Evolutionary conservation across 2,113 vertebrate genomes (phyloP).

Genomic region (Origma solitaria): DNA sequence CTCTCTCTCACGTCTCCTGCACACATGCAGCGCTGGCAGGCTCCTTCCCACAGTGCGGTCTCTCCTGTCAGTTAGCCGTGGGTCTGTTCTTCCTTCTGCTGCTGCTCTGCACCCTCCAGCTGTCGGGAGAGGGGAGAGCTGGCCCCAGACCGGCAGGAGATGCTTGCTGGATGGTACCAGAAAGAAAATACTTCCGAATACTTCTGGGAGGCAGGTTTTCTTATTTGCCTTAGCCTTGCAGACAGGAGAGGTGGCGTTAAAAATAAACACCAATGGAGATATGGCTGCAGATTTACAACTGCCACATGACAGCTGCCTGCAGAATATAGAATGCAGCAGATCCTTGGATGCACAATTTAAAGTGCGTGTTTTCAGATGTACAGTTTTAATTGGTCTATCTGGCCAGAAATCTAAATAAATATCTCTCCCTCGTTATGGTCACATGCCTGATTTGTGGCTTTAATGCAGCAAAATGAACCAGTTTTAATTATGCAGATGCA

Average conservation of each 20-base stretch:
- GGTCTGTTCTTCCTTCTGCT: not conserved
- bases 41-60: fast-evolving
- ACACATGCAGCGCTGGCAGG: fast-evolving
- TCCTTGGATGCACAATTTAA: not conserved
- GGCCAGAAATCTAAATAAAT: not conserved
- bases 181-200: not conserved
- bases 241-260: not conserved
- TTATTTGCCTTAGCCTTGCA: not conserved
- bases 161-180: not conserved
- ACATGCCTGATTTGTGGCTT: not conserved
- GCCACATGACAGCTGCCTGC: not conserved
- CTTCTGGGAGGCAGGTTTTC: not conserved
- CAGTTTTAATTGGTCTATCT: not conserved
- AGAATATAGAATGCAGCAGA: not conserved
- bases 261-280: not conserved
- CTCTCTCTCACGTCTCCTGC: not conserved
- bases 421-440: not conserved
- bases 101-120: not conserved
- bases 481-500: not conserved
- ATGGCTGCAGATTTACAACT: not conserved
- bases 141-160: not conserved
- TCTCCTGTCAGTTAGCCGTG: fast-evolving
- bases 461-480: not conserved
- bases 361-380: not conserved
- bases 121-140: not conserved